phyloP scores from a whole-genome alignment of 2,113 vertebrate species.

The Cavia porcellus region DNA sequence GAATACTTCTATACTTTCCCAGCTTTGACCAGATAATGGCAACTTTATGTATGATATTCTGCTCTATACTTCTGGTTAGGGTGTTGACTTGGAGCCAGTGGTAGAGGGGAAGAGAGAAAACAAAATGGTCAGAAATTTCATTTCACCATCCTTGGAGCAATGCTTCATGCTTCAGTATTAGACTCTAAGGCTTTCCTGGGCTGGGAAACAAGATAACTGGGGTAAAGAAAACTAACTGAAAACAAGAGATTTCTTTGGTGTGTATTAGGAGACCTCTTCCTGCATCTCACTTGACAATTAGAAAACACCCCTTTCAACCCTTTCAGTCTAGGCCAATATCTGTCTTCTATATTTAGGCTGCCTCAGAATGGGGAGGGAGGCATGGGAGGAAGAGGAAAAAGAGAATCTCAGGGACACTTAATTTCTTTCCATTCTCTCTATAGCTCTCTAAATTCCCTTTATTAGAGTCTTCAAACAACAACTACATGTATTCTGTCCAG shows the following conservation, averaged over 20 bases:
- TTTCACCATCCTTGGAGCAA: neutral
- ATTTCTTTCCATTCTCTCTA: constrained; percentile 8
- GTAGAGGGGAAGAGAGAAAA: neutral
- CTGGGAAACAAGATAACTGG: neutral
- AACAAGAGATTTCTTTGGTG: neutral
- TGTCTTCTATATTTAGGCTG: neutral
- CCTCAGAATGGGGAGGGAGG: neutral
- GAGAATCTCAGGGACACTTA: neutral
- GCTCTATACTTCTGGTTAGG: neutral
- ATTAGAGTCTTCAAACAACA: neutral
- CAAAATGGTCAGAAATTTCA: neutral
- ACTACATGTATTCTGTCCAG: neutral
- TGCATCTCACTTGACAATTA: neutral
- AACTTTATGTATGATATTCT: neutral
- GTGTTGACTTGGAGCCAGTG: neutral
- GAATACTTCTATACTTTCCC: neutral
- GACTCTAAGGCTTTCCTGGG: neutral
- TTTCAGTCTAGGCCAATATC: neutral
- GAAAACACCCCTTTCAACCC: rapidly evolving
- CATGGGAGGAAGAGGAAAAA: neutral
- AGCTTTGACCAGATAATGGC: neutral
- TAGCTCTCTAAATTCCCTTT: neutral
- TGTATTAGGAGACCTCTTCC: neutral
- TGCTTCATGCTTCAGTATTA: neutral
- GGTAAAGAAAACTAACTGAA: neutral